Conservation (phyloP, 1,140 invertebrate species). For the Drosophila repletoides region DNA sequence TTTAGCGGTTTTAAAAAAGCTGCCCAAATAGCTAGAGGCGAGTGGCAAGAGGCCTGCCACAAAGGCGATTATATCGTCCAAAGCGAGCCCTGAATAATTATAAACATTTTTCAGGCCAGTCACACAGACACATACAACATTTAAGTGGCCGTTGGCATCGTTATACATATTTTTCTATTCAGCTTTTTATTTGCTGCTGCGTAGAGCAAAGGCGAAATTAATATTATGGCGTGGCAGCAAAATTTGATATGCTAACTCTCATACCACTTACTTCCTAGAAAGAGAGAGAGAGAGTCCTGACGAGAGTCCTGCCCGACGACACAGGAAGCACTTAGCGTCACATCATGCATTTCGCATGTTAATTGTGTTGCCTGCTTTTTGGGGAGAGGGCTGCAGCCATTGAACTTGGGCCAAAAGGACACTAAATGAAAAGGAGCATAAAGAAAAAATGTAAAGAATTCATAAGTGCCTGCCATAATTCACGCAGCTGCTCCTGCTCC, state of each 20-base stretch:
- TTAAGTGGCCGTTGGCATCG: constrained; percentile 68
- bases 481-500: constrained; percentile 18
- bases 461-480: constrained; percentile 75
- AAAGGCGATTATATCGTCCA: constrained; percentile 57
- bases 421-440: constrained; percentile 68
- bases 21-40: constrained; percentile 66
- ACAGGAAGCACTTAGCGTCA: constrained; percentile 76
- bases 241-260: constrained; percentile 70
- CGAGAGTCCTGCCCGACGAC: constrained; percentile 23
- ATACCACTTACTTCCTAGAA: constrained; percentile 9
- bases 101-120: constrained; percentile 62
- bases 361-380: constrained; percentile 65
- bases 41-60: constrained; percentile 15
- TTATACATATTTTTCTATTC: constrained; percentile 38
- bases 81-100: constrained; percentile 68
- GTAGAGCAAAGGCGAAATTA: constrained; percentile 61
- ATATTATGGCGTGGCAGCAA: constrained; percentile 76
- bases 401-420: constrained; percentile 57
- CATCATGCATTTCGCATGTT: too few species aligned
- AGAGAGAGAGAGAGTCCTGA: too few species aligned
- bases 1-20: constrained; percentile 35
- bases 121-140: constrained; percentile 38
- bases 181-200: constrained; percentile 30
- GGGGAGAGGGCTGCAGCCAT: constrained; percentile 45
- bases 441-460: constrained; percentile 65